phyloP scores from a whole-genome alignment of 2,888 invertebrate species.

The Ditula angustiorana region DNA sequence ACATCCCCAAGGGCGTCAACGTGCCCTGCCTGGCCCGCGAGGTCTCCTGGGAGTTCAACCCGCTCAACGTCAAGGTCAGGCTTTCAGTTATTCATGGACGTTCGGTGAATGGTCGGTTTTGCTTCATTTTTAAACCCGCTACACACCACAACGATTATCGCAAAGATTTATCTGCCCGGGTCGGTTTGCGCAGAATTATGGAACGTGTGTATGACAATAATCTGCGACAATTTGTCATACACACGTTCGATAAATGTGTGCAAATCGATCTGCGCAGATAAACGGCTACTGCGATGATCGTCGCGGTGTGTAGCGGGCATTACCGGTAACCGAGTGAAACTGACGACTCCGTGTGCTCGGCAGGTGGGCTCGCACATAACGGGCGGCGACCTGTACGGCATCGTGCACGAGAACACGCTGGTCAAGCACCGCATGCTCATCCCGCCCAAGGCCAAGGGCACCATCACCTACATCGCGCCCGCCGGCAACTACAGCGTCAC shows the following conservation, averaged over 20 bases:
- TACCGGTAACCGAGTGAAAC: too few species aligned
- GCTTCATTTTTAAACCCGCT: neutral
- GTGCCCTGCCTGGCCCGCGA: slow-evolving; percentile 95
- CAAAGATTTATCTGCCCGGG: too few species aligned
- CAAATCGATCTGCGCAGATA: too few species aligned
- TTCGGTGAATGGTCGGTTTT: neutral
- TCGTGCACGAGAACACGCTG: slow-evolving; percentile 98
- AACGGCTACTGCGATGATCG: too few species aligned
- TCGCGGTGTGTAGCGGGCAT: too few species aligned
- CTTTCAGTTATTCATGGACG: too few species aligned
- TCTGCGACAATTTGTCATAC: too few species aligned
- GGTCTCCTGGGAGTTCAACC: slow-evolving; percentile 96
- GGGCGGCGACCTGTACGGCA: slow-evolving; percentile 98
- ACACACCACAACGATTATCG: too few species aligned
- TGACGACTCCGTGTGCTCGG: slow-evolving; percentile 38
- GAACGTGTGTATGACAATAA: too few species aligned
- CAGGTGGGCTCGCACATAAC: slow-evolving; percentile 98
- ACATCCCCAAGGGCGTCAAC: slow-evolving; percentile 99
- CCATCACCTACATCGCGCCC: slow-evolving; percentile 97
- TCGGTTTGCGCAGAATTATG: too few species aligned
- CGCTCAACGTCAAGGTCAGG: slow-evolving; percentile 91
- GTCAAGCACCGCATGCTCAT: slow-evolving; percentile 99
- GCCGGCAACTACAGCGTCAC: slow-evolving; percentile 97
- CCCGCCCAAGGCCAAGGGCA: slow-evolving; percentile 97
- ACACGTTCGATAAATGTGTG: too few species aligned